A percentile compares a stretch with the other conserved stretches of the same genome.
Conservation (phyloP, 2,797 vertebrate species). For the Fistularia commersonii region DNA sequence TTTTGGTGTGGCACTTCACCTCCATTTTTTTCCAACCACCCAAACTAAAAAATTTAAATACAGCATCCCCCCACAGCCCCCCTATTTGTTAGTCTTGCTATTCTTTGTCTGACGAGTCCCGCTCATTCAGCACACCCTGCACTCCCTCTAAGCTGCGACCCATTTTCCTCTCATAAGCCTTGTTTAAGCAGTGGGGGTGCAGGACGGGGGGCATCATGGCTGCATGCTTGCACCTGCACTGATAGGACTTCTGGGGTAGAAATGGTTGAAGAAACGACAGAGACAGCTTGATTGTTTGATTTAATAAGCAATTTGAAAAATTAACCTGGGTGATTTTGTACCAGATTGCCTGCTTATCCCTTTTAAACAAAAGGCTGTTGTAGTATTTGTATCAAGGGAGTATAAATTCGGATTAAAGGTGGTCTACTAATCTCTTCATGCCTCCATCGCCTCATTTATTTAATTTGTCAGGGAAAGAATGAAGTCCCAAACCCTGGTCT, state of each 20-base stretch:
- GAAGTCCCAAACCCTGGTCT: constrained; percentile 7
- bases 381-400: not conserved
- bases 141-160: constrained; percentile 37
- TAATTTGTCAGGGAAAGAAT: constrained; percentile 2
- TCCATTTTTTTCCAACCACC: not conserved
- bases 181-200: constrained; percentile 7
- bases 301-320: no score
- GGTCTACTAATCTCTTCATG: not conserved
- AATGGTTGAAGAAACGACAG: no score
- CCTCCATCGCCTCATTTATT: not conserved
- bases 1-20: not conserved
- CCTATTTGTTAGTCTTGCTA: constrained; percentile 3
- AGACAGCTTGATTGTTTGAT: no score
- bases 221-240: not conserved
- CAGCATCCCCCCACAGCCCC: constrained; percentile 6
- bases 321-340: not conserved
- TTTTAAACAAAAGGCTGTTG: not conserved
- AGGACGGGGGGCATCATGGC: not conserved
- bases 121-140: constrained; percentile 16
- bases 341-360: not conserved
- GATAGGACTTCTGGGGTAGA: constrained; percentile 1
- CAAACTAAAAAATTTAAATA: constrained; percentile 41
- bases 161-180: constrained; percentile 31
- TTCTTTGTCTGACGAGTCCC: constrained; percentile 27
- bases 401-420: not conserved